Base-by-base conservation (phyloP, 1,140 invertebrate species). In the Sycophaga agraensis region DNA sequence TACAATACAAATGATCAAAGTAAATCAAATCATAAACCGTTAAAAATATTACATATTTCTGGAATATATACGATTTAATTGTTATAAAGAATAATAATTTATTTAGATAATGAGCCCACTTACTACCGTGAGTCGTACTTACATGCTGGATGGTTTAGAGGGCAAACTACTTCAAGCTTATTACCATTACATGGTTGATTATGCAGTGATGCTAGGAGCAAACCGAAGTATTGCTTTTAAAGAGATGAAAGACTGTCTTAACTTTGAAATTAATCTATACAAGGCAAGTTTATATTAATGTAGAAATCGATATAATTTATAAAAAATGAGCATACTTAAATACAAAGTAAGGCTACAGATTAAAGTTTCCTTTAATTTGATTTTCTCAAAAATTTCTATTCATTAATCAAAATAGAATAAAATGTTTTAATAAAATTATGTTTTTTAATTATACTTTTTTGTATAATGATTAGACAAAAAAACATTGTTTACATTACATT, bases 151-250 rank as follows among this genome's bases (percentile, higher is more conserved):
- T 21, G 37, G 24, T 28, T 39, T 12, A 21, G 12, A 54, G 1
- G 21, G 22, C 67, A 90, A 91, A 69, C 78, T 92, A 28, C 90
- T 93, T 1, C 81, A 84, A 39, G 89, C 89, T 4, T 93, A 93
- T 74, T 90, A 89, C 64, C 84, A 87, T 1, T 94, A 93, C 69
- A 91, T 91, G 89, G 88, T 93, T 0, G 91, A 94, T 64, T 89
- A 97, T 54, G 91, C 96, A 1, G 86, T 89, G 0, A 82, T 96
- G 1, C 85, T 98, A 34, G 96, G 96, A 11, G 91, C 93, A 5
- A 81, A 96, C 21, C 84, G 82, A 62, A 60, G 48, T 0, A 59
- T 21, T 8, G 85, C 84, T 16, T 67, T 69, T 31, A 50, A 66
- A 22, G 82, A 87, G 59, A 75, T 89, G 71, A 19, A 83, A 85